Base-by-base conservation (phyloP, 2,888 invertebrate species). In the Drosophila rubida region DNA sequence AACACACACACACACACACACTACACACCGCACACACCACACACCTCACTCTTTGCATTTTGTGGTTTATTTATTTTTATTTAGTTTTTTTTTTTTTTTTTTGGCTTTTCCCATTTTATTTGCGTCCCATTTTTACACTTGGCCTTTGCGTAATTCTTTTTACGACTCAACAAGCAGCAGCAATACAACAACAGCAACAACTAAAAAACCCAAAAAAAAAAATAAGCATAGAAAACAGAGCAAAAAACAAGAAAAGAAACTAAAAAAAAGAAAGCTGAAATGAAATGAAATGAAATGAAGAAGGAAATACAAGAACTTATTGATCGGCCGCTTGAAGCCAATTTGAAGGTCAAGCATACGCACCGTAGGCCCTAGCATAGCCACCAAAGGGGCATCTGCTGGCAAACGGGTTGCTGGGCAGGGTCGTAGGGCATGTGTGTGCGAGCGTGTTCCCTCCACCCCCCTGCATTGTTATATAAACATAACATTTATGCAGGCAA, bases 121-220 rank as follows among this genome's bases (percentile, higher is more conserved):
- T 80, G 84, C 63, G 74, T 82, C 60, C 84, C 75, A 73, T 69
- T 80, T 71, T 65, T 80, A 58, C 65, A 65, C 72, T 75, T 61
- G 78, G 73, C 74, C 53, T 71, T 80, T 87, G 80, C 80, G 83
- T 82, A 87, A 82, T 82, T 87, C 74, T 68, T 83, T 88, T 86
- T 83, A 88, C 88, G 88, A 83, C 84, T 83, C 88, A 83, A 77
- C 80, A 75, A 83, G 86, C 87, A 80, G 65, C 67, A 66, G 64
- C 75, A 73, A 70, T 50, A 84, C 54, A 60, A 49, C 16, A 60
- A 49, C 27, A 55, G 14, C 16, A 25, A 58, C 35, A 45, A 45
- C 48, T 50, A 19, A 46, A 59, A 46, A 51, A n/a, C n/a, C n/a
- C n/a, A n/a, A n/a, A n/a, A n/a, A n/a, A 50, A 54, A 63, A 50